A percentile compares a stretch with the other conserved stretches of the same genome.
Evolutionary conservation across 2,888 invertebrate species (phyloP).

Genomic region (Drosophila putrida): DNA sequence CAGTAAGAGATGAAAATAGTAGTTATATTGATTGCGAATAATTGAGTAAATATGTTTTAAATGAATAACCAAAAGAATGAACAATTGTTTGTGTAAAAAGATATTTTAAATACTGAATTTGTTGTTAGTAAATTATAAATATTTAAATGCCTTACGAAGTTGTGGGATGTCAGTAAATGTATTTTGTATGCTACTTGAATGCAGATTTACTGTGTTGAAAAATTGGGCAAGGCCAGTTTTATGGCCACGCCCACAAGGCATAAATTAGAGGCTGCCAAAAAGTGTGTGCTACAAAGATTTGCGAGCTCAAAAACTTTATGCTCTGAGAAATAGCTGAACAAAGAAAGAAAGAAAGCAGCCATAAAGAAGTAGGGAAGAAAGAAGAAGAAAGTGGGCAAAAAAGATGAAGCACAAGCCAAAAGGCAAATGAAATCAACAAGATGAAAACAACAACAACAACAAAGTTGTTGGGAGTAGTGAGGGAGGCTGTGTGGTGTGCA

Average conservation of each 20-base stretch:
- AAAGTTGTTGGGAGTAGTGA: constrained; percentile 42
- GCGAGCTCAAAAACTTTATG: constrained; percentile 40
- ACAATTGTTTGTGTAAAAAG: background rate
- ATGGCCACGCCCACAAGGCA: constrained; percentile 33
- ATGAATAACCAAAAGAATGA: background rate
- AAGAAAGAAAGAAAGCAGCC: background rate
- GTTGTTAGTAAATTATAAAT: too few species aligned
- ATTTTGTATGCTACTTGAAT: background rate
- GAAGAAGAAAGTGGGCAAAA: background rate
- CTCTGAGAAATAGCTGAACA: background rate
- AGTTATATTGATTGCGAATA: background rate
- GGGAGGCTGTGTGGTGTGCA: constrained; percentile 20
- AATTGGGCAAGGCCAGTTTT: background rate
- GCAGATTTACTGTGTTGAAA: constrained; percentile 17
- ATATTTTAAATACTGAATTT: background rate
- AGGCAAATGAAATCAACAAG: constrained; percentile 60
- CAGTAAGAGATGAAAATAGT: background rate
- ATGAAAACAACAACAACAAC: constrained; percentile 15
- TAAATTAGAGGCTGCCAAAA: constrained; percentile 43
- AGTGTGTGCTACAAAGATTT: constrained; percentile 50
- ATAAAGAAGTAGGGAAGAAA: background rate
- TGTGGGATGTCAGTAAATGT: background rate
- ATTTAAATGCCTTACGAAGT: background rate
- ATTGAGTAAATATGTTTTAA: background rate
- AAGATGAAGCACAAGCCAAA: constrained; percentile 18